Base-by-base conservation (phyloP, 2,113 vertebrate genomes). In the Chloebia gouldiae region DNA sequence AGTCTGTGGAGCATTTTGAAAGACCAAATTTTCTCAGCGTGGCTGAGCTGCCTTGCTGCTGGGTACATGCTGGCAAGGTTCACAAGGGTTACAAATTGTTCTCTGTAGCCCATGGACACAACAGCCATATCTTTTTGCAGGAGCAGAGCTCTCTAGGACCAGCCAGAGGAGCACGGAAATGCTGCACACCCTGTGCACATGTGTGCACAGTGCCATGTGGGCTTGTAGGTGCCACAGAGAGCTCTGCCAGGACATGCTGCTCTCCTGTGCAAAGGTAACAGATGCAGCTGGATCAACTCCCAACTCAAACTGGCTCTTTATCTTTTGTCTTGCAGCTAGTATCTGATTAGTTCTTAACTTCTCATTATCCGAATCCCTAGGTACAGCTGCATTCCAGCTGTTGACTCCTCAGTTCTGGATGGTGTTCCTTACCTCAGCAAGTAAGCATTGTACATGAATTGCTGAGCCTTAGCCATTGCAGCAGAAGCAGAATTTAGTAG, bases 201-300 rank as follows among this genome's bases (percentile, higher is more conserved):
- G 66, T 1, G 1, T 47, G 47, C 53, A 77, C 24, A 39, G 27
- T 56, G 70, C 13, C 56, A 47, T 2, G 9, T 31, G 25, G 50
- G 35, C 31, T 81, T 53, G 30, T 6, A 13, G 27, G 39, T 40
- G 61, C 45, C 39, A 17, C 2, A 3, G 30, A 39, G 8, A 1
- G 2, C 44, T 30, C 44, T 19, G 33, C 57, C 71, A 42, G 35
- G n/a, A 51, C 2, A 2, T 11, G 78, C 57, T 64, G 63, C 64
- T 86, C n/a, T 63, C 42, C 84, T 21, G 3, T 1, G 1, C 0
- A 0, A 75, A 59, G 33, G 40, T 11, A 57, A 42, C 35, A 42
- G 33, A 54, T 71, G 42, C 70, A 75, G 33, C 49, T 44, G 70
- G 64, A 78, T 45, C 47, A 45, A 13, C 19, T 69, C n/a, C 59